Conservation (phyloP, 2,888 invertebrate species). For the Rhimphoctona megacephalus region DNA sequence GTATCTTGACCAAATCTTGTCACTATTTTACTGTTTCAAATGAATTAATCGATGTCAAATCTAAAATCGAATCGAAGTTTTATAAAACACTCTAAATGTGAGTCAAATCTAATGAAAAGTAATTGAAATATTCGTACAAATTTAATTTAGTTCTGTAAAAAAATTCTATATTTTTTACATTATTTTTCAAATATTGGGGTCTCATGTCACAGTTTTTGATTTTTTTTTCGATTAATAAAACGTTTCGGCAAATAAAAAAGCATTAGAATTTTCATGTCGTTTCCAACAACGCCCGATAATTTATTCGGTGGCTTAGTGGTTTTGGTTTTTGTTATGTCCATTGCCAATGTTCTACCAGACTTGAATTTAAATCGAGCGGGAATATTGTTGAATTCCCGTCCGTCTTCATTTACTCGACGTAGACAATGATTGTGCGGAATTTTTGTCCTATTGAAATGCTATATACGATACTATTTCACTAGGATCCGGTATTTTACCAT, state of each 20-base stretch:
- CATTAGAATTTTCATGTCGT: not conserved
- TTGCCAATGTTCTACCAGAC: conserved; percentile 8
- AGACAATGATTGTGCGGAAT: conserved; percentile 16
- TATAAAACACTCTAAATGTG: no score
- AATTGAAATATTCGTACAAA: no score
- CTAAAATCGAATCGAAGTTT: no score
- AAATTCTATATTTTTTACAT: not conserved
- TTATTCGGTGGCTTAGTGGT: not conserved
- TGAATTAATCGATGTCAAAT: no score
- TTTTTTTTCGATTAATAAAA: not conserved
- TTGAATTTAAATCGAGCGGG: conserved; percentile 4
- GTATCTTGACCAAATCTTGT: no score
- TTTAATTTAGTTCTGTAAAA: no score
- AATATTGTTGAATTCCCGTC: not conserved
- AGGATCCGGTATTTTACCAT: conserved; percentile 21
- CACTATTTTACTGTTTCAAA: no score
- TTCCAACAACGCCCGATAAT: not conserved
- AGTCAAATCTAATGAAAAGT: no score
- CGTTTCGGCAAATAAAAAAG: not conserved
- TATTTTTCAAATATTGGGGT: not conserved
- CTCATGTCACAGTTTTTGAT: not conserved
- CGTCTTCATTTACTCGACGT: not conserved
- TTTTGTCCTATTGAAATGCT: conserved; percentile 1
- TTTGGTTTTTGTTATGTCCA: not conserved
- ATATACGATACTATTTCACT: conserved; percentile 2